Percentiles rank a stretch among this genome's conserved stretches.
Evolutionary conservation across 2,888 invertebrate species (phyloP).

Genomic region (Matsumyia berberina): DNA sequence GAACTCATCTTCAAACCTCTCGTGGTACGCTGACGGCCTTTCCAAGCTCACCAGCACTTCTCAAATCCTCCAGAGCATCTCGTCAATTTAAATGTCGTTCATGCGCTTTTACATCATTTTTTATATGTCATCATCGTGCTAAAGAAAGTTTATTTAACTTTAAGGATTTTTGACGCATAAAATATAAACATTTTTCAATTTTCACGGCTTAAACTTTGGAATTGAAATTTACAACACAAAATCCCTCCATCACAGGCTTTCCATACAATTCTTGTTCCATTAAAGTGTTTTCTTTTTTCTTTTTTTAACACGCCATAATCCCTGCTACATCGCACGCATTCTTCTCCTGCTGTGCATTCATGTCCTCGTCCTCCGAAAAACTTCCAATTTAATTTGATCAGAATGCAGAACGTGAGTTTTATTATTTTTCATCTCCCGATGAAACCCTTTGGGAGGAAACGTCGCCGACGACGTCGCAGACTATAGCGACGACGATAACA

Average conservation of each 20-base stretch:
- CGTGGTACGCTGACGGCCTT: too few species aligned
- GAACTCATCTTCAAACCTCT: too few species aligned
- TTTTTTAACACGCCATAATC: conserved; percentile 13
- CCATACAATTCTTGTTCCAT: conserved; percentile 7
- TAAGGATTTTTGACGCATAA: neutral
- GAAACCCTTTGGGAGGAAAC: conserved; percentile 1
- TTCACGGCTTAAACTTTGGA: neutral
- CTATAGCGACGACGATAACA: conserved; percentile 1
- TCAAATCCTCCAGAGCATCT: too few species aligned
- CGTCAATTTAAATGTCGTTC: too few species aligned
- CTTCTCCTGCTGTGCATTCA: conserved; percentile 13
- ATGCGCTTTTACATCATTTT: too few species aligned
- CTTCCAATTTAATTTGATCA: conserved; percentile 55
- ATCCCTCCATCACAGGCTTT: neutral
- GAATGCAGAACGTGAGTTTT: conserved; percentile 49
- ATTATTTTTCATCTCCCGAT: conserved; percentile 20
- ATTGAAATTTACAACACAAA: neutral
- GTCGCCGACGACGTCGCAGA: too few species aligned
- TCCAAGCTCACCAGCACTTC: too few species aligned
- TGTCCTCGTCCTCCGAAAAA: conserved; percentile 16
- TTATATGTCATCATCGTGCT: too few species aligned
- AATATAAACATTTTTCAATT: neutral
- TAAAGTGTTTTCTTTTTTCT: conserved; percentile 21
- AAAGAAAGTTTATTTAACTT: neutral
- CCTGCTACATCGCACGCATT: conserved; percentile 5